These are phyloP conservation scores for Chionodraco myersi DNA, from an alignment of 2,113 vertebrate genomes.

Conservation along the genomic window DNA sequence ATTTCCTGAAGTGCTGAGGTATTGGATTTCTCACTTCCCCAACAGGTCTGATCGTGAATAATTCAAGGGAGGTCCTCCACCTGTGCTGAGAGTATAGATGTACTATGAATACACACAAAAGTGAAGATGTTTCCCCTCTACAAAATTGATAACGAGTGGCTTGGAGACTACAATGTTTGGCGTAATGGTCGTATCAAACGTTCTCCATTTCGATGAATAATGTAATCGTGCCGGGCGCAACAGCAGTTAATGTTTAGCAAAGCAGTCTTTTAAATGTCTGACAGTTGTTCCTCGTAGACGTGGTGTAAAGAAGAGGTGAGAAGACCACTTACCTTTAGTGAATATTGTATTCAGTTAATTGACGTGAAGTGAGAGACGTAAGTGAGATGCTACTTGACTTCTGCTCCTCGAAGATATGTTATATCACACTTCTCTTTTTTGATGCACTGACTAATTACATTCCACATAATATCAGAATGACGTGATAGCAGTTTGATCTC, in stretches of 20 bases:
- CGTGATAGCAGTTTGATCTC: constrained; percentile 48
- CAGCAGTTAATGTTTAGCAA: constrained; percentile 26
- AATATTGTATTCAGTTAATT: neutral
- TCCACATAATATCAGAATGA: constrained; percentile 30
- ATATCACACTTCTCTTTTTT: constrained; percentile 34
- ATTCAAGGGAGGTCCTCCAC: constrained; percentile 61
- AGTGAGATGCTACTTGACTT: constrained; percentile 2
- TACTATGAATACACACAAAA: constrained; percentile 61
- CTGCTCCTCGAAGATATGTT: constrained; percentile 10
- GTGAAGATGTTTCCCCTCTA: constrained; percentile 45
- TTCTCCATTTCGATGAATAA: constrained; percentile 35
- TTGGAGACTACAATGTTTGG: constrained; percentile 52
- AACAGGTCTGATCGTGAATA: constrained; percentile 74
- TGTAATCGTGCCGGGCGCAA: constrained; percentile 7
- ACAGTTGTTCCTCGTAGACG: neutral
- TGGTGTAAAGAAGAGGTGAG: constrained; percentile 5
- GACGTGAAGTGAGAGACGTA: neutral
- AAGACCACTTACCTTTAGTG: neutral
- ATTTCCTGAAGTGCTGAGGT: constrained; percentile 77
- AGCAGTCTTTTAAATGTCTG: constrained; percentile 16
- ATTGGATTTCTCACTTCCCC: constrained; percentile 65
- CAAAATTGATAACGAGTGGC: constrained; percentile 72
- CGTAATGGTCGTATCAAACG: constrained; percentile 19
- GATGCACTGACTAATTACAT: constrained; percentile 46
- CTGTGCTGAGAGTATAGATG: constrained; percentile 46